Percentiles rank a stretch among this genome's conserved stretches.
Conservation (phyloP, 2,888 invertebrate genomes). For the Tyria jacobaeae region DNA sequence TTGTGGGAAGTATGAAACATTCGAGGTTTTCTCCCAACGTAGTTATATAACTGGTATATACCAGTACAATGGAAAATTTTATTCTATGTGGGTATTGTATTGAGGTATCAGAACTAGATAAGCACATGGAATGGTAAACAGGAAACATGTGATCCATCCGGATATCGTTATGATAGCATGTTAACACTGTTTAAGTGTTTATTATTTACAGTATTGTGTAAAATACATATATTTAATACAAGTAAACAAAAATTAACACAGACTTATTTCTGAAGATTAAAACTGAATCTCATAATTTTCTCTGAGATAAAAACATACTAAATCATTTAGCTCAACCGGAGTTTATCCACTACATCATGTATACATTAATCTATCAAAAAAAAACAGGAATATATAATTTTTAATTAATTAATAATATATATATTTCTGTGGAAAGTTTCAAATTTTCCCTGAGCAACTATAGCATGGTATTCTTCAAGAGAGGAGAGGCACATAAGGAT, state of each 20-base stretch:
- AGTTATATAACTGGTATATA: no score
- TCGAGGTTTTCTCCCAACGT: background rate
- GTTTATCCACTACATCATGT: constrained; percentile 19
- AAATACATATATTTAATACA: background rate
- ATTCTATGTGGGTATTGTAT: no score
- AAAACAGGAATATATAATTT: constrained; percentile 33
- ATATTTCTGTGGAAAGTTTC: no score
- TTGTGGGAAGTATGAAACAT: no score
- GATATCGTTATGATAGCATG: constrained; percentile 32
- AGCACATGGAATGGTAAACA: constrained; percentile 35
- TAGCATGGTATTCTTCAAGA: no score
- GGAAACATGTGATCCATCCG: constrained; percentile 42
- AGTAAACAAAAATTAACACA: no score
- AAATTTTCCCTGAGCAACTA: no score
- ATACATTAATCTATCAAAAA: constrained; percentile 31
- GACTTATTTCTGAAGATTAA: no score
- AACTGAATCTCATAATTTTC: no score
- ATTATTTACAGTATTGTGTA: background rate
- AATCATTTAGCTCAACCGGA: background rate
- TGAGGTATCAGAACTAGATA: constrained; percentile 3
- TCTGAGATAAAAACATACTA: no score
- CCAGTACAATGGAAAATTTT: background rate
- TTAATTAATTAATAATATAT: no score
- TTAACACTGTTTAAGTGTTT: background rate
- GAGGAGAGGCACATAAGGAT: no score